These are phyloP conservation scores for Megaceryle torquata DNA, from an alignment of 2,113 vertebrate genomes.

Conservation along the genomic window DNA sequence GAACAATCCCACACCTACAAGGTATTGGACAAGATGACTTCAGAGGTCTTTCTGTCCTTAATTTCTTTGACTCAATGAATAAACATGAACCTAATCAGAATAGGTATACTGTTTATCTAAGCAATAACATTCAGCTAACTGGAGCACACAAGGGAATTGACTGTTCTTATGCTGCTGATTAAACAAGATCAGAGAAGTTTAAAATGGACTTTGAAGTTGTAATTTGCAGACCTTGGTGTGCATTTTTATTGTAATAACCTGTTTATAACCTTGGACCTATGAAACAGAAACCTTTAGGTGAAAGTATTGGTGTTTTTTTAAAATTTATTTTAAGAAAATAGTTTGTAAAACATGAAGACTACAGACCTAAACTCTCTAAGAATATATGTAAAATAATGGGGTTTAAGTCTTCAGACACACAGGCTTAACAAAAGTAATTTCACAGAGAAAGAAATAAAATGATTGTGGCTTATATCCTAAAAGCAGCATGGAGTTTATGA, in stretches of 20 bases:
- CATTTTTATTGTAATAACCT: neutral
- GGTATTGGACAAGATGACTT: neutral
- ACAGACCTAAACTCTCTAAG: neutral
- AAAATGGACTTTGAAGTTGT: slow-evolving; percentile 18
- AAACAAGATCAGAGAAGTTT: slow-evolving; percentile 47
- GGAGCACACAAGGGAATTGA: neutral
- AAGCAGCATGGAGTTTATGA: neutral
- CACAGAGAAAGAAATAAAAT: neutral
- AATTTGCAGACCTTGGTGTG: neutral
- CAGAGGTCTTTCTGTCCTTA: neutral
- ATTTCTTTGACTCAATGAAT: slow-evolving; percentile 27
- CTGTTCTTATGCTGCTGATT: slow-evolving; percentile 30
- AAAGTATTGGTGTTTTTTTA: neutral
- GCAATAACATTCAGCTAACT: slow-evolving; percentile 46
- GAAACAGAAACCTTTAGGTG: neutral
- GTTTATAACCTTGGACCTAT: neutral
- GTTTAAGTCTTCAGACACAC: neutral
- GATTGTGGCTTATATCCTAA: neutral
- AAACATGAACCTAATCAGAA: slow-evolving; percentile 49
- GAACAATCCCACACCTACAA: neutral
- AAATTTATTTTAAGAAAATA: neutral
- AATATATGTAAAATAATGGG: neutral
- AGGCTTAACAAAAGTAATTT: neutral
- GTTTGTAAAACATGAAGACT: neutral
- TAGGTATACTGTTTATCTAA: slow-evolving; percentile 41